Evolutionary conservation across 2,888 invertebrate species (phyloP).

Genomic region (Oscheius onirici): DNA sequence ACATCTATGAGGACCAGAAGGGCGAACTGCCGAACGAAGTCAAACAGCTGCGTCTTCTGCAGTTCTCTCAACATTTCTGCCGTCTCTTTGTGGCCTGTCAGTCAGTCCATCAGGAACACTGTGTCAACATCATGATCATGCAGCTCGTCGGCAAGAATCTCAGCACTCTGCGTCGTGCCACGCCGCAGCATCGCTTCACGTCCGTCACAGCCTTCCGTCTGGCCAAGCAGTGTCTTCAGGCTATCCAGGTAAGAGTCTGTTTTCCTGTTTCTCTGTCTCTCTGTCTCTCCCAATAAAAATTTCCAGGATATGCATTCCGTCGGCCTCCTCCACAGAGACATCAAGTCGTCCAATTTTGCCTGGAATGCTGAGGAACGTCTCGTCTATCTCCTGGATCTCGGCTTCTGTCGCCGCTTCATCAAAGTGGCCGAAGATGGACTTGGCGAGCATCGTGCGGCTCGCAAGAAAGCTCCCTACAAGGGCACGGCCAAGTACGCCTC

Average conservation of each 20-base stretch:
- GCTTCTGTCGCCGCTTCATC: conserved; percentile 43
- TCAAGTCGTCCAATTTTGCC: conserved; percentile 65
- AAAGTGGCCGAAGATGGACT: not conserved
- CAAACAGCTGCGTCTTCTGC: conserved; percentile 50
- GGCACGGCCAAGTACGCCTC: conserved; percentile 61
- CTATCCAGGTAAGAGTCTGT: conserved; percentile 30
- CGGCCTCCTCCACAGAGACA: conserved; percentile 62
- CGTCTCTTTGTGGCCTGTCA: conserved; percentile 46
- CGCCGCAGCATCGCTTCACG: conserved; percentile 55
- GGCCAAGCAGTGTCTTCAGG: conserved; percentile 45
- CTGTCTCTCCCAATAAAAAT: conserved; percentile 48
- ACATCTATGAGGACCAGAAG: conserved; percentile 31
- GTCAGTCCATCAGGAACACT: conserved; percentile 9
- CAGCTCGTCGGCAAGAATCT: conserved; percentile 54
- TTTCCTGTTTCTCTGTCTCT: conserved; percentile 18
- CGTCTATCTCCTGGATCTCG: conserved; percentile 47
- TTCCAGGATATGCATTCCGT: conserved; percentile 54
- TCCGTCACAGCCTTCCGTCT: conserved; percentile 59
- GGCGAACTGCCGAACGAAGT: conserved; percentile 49
- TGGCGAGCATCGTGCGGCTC: conserved; percentile 36
- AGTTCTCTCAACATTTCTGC: conserved; percentile 54
- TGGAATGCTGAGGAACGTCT: conserved; percentile 39
- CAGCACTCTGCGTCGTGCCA: conserved; percentile 55
- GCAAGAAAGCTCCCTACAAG: conserved; percentile 50
- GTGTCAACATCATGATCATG: conserved; percentile 62